Percentiles rank a stretch among this genome's conserved stretches.
phyloP scores from a whole-genome alignment of 2,888 invertebrate species.

The Nemotelus nigrinus region DNA sequence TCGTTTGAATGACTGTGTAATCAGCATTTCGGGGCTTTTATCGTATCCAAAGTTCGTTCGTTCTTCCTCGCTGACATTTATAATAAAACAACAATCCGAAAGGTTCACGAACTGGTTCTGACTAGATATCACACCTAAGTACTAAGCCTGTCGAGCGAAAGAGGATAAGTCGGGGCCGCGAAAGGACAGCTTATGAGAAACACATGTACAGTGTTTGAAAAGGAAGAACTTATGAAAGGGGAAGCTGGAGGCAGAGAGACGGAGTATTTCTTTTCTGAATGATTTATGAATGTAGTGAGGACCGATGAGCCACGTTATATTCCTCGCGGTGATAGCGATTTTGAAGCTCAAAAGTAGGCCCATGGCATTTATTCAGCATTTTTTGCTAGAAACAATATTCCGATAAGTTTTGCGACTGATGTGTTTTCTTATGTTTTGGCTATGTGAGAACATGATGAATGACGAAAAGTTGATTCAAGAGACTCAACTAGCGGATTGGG shows the following conservation, averaged over 20 bases:
- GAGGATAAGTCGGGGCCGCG: conserved; percentile 22
- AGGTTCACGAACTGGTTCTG: conserved; percentile 39
- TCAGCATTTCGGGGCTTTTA: conserved; percentile 27
- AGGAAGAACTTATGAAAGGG: no score
- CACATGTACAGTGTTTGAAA: no score
- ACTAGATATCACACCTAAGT: conserved; percentile 36
- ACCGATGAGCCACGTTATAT: conserved; percentile 13
- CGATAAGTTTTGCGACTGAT: conserved; percentile 19
- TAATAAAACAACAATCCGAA: conserved; percentile 43
- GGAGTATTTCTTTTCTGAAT: conserved; percentile 26
- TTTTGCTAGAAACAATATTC: not conserved
- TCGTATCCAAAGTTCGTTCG: conserved; percentile 21
- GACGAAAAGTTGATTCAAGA: no score
- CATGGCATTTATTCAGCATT: conserved; percentile 2
- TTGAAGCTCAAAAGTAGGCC: not conserved
- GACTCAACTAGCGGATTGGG: no score
- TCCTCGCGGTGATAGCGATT: not conserved
- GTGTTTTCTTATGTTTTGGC: not conserved
- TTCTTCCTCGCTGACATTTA: conserved; percentile 25
- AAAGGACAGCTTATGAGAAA: no score
- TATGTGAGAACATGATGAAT: no score
- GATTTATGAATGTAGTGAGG: conserved; percentile 36
- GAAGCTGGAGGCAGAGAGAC: no score
- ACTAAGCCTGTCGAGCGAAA: conserved; percentile 24
- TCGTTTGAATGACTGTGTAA: not conserved